Evolutionary conservation across 2,797 vertebrate genomes (phyloP).

Genomic region (Phalloptychus januarius): DNA sequence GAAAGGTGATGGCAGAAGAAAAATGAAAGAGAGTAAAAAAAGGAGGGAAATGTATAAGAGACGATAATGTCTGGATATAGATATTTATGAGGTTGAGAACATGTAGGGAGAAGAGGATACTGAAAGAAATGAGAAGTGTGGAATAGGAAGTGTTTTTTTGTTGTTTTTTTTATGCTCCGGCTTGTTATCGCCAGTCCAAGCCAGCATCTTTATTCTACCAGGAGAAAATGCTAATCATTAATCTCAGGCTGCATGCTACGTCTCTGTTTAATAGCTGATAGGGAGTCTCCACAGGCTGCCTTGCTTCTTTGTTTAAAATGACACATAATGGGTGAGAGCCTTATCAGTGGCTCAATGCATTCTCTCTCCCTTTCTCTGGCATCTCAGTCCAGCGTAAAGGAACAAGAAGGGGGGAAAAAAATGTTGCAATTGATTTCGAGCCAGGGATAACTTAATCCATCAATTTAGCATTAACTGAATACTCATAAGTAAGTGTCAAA

Average conservation of each 20-base stretch:
- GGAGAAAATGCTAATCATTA: conserved; percentile 91
- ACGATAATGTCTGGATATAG: conserved; percentile 39
- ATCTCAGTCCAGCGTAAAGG: conserved; percentile 61
- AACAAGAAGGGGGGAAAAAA: conserved; percentile 42
- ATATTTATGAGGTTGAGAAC: conserved; percentile 56
- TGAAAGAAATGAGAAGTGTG: conserved; percentile 40
- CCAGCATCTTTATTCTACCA: conserved; percentile 83
- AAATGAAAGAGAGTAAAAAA: conserved; percentile 22
- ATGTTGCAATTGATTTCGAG: conserved; percentile 88
- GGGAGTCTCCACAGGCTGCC: conserved; percentile 90
- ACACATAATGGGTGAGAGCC: conserved; percentile 92
- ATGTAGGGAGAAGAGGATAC: conserved; percentile 62
- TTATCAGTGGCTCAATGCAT: conserved; percentile 93
- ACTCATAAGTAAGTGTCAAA: conserved; percentile 82
- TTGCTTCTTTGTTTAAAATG: conserved; percentile 95
- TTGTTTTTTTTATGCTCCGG: conserved; percentile 55
- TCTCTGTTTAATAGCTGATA: conserved; percentile 99
- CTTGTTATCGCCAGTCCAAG: conserved; percentile 84
- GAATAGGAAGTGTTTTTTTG: conserved; percentile 59
- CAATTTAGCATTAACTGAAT: conserved; percentile 95
- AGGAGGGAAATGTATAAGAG: conserved; percentile 53
- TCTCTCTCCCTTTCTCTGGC: conserved; percentile 71
- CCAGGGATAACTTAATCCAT: conserved; percentile 95
- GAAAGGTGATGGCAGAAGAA: conserved; percentile 45
- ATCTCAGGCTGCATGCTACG: conserved; percentile 87